A percentile compares a stretch with the other conserved stretches of the same genome.
Conservation (phyloP, 2,113 vertebrate species). For the Himantopus leucocephalus region DNA sequence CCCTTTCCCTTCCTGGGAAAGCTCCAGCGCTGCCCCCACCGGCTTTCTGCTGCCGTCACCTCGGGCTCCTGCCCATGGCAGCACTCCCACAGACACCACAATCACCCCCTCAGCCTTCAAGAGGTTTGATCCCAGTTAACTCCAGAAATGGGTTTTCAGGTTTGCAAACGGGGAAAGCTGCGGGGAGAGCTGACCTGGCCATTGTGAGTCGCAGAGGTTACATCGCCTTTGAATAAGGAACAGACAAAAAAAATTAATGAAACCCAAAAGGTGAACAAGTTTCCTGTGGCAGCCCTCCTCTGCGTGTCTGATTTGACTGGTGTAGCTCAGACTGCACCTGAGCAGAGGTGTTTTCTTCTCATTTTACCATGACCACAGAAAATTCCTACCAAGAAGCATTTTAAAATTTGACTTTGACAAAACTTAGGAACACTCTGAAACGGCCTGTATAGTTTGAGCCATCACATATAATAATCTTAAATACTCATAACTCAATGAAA, state of each 20-base stretch:
- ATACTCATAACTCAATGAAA: neutral
- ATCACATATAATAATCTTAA: neutral
- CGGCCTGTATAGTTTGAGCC: neutral
- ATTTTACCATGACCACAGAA: neutral
- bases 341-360: neutral
- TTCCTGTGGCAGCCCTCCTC: neutral
- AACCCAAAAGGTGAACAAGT: neutral
- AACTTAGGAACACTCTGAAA: neutral
- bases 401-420: neutral
- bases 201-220: neutral
- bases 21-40: neutral
- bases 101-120: neutral
- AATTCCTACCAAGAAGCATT: neutral
- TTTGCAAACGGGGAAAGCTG: neutral
- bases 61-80: neutral
- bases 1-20: neutral
- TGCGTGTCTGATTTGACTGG: neutral
- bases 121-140: neutral
- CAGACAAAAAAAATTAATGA: neutral
- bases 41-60: accelerated
- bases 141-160: neutral
- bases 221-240: neutral
- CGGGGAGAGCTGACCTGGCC: neutral
- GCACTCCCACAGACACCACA: accelerated
- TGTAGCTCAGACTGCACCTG: neutral